These are phyloP conservation scores for Drosophila nr. medialis DNA, from an alignment of 2,888 invertebrate genomes.

Conservation along the genomic window DNA sequence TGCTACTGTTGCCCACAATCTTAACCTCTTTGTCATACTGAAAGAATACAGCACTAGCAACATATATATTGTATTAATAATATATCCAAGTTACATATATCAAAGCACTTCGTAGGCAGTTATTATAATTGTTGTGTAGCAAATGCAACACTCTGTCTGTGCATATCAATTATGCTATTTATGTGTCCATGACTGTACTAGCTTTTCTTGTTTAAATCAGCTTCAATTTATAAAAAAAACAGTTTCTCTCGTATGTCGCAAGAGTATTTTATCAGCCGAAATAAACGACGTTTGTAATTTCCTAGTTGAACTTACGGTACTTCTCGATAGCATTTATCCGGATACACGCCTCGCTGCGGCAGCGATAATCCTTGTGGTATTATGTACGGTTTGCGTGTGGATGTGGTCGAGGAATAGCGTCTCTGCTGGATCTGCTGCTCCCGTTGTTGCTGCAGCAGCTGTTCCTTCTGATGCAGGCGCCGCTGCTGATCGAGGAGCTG, in stretches of 20 bases:
- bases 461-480: constrained; percentile 54
- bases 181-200: not conserved
- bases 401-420: constrained; percentile 76
- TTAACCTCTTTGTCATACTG: constrained; percentile 81
- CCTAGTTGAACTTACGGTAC: constrained; percentile 75
- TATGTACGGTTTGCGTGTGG: constrained; percentile 74
- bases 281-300: not conserved
- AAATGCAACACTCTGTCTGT: not conserved
- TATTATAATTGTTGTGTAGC: not conserved
- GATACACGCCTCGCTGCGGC: constrained; percentile 72
- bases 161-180: not conserved
- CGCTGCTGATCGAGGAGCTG: constrained; percentile 58
- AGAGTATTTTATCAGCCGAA: not conserved
- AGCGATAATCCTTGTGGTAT: constrained; percentile 74
- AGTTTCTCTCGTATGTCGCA: not conserved
- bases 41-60: constrained; percentile 80
- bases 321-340: constrained; percentile 80
- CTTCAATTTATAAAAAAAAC: not conserved
- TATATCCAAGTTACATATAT: not conserved
- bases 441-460: constrained; percentile 54
- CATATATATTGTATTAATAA: not conserved
- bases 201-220: not conserved
- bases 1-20: constrained; percentile 85
- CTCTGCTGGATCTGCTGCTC: constrained; percentile 60
- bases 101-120: not conserved